Evolutionary conservation across 2,888 invertebrate genomes (phyloP).

Genomic region (Dolichopus griseipennis): DNA sequence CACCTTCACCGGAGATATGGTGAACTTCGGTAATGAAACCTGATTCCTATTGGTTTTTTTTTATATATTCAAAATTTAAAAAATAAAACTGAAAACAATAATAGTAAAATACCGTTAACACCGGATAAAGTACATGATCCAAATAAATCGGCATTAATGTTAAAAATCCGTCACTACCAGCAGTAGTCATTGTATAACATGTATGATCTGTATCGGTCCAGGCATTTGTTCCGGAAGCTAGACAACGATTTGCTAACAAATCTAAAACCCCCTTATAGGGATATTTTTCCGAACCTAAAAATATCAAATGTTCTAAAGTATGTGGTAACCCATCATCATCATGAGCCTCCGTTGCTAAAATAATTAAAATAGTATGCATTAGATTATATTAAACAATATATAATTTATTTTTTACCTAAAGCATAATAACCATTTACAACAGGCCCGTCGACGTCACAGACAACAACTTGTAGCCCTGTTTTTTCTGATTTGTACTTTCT

Average conservation of each 20-base stretch:
- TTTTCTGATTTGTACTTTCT: slow-evolving; percentile 68
- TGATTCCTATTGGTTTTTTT: slow-evolving; percentile 50
- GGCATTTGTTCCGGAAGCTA: slow-evolving; percentile 88
- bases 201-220: slow-evolving; percentile 84
- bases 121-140: slow-evolving; percentile 81
- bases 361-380: not conserved
- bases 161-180: slow-evolving; percentile 78
- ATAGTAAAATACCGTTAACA: slow-evolving; percentile 56
- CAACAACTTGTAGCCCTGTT: slow-evolving; percentile 72
- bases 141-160: slow-evolving; percentile 82
- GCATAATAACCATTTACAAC: slow-evolving; percentile 80
- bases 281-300: slow-evolving; percentile 80
- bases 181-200: slow-evolving; percentile 81
- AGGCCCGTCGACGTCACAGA: slow-evolving; percentile 84
- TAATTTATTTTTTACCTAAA: slow-evolving; percentile 53
- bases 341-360: slow-evolving; percentile 75
- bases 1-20: slow-evolving; percentile 78
- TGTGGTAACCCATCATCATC: slow-evolving; percentile 90
- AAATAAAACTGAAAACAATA: not conserved
- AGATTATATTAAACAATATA: slow-evolving; percentile 19
- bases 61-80: not conserved
- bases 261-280: slow-evolving; percentile 86
- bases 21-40: slow-evolving; percentile 85
- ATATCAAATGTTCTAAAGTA: slow-evolving; percentile 84
- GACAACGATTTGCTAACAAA: slow-evolving; percentile 76